These are phyloP conservation scores for Nymphalis c-album DNA, from an alignment of 2,888 invertebrate genomes.

Conservation along the genomic window DNA sequence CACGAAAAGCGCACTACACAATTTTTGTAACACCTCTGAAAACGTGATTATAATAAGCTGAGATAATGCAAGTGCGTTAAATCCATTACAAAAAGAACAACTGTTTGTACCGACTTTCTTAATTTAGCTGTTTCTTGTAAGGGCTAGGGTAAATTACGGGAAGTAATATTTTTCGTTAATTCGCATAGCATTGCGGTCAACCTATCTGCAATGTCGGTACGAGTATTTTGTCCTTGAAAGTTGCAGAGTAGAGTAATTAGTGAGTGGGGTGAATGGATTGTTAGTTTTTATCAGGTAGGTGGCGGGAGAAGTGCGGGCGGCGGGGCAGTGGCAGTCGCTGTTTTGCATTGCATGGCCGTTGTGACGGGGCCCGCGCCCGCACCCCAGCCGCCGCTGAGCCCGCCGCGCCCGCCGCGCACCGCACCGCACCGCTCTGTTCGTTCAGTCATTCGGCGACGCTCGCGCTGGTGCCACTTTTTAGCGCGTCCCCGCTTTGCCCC, in stretches of 20 bases:
- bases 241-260: slow-evolving; percentile 43
- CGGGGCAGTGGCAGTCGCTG: slow-evolving; percentile 47
- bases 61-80: no score
- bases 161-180: background rate
- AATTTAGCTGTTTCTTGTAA: no score
- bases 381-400: slow-evolving; percentile 47
- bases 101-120: no score
- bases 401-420: slow-evolving; percentile 49
- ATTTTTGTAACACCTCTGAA: no score
- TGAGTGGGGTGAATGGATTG: slow-evolving; percentile 53
- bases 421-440: slow-evolving; percentile 53
- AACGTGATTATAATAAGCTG: no score
- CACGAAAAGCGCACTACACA: no score
- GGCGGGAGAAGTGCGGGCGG: slow-evolving; percentile 45
- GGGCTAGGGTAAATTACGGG: background rate
- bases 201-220: slow-evolving; percentile 12
- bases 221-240: slow-evolving; percentile 40
- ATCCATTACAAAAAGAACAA: no score
- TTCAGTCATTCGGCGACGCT: slow-evolving; percentile 79
- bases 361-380: slow-evolving; percentile 76
- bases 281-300: slow-evolving; percentile 46
- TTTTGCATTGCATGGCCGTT: slow-evolving; percentile 63
- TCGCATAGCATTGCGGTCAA: slow-evolving; percentile 1
- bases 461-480: slow-evolving; percentile 69
- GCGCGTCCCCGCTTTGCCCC: slow-evolving; percentile 38